Conservation (phyloP, 2,113 vertebrate genomes). For the Elaphurus davidianus region DNA sequence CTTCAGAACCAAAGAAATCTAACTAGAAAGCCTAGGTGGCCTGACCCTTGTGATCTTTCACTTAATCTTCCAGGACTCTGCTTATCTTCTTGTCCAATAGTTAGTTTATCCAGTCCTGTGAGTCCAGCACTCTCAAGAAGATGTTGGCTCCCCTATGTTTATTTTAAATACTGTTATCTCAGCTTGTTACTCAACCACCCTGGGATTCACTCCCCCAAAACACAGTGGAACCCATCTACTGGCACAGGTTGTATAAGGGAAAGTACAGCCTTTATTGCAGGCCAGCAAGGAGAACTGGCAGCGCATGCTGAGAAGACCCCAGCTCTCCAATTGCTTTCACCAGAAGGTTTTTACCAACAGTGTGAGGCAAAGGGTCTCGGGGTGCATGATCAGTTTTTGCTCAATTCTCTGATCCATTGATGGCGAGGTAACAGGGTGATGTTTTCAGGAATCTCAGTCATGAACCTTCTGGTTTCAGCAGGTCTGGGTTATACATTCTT, state of each 20-base stretch:
- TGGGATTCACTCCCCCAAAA: background rate
- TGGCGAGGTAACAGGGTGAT: background rate
- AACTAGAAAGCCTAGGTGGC: background rate
- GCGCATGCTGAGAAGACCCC: background rate
- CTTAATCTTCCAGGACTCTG: background rate
- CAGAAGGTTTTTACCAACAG: background rate
- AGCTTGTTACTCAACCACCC: background rate
- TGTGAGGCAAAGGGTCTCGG: background rate
- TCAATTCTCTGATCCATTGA: background rate
- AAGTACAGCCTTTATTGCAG: background rate
- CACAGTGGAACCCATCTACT: background rate
- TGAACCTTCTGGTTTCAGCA: background rate
- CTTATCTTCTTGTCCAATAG: background rate
- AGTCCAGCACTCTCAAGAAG: background rate
- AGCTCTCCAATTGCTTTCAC: background rate
- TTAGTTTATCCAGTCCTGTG: background rate
- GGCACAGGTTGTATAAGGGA: background rate
- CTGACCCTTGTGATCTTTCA: background rate
- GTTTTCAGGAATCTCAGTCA: background rate
- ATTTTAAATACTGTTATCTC: background rate
- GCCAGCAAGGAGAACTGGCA: background rate
- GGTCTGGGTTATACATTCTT: background rate
- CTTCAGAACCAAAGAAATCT: background rate
- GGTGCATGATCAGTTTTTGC: background rate
- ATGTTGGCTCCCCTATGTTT: background rate